Conservation (phyloP, 2,113 vertebrate species). For the Prunella himalayana region DNA sequence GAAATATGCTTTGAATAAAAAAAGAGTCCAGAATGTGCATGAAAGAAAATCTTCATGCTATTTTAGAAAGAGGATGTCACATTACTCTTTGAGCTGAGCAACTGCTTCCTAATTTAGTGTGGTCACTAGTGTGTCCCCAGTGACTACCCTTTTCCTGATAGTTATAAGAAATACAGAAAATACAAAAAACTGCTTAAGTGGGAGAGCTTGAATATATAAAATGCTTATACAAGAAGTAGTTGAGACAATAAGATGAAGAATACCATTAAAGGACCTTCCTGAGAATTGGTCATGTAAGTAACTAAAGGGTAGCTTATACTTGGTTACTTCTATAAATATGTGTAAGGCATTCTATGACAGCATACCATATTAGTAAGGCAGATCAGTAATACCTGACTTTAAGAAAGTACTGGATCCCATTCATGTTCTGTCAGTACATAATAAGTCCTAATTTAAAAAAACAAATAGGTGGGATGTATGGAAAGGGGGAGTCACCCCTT, state of each 20-base stretch:
- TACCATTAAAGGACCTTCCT: background rate
- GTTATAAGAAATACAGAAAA: background rate
- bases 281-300: background rate
- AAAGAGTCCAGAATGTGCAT: background rate
- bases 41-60: background rate
- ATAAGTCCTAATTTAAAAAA: background rate
- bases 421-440: background rate
- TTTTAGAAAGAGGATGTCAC: constrained; percentile 15
- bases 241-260: background rate
- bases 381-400: background rate
- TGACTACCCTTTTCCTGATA: background rate
- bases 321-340: background rate
- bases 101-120: background rate
- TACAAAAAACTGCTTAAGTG: fast-evolving
- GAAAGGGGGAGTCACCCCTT: background rate
- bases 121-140: background rate
- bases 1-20: background rate
- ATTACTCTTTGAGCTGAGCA: background rate
- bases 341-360: background rate
- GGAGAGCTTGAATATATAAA: background rate
- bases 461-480: background rate
- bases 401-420: background rate
- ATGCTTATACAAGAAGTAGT: background rate
- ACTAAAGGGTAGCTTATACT: background rate
- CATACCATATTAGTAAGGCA: background rate